phyloP scores from a whole-genome alignment of 2,113 vertebrate genomes.

The Entelurus aequoreus region DNA sequence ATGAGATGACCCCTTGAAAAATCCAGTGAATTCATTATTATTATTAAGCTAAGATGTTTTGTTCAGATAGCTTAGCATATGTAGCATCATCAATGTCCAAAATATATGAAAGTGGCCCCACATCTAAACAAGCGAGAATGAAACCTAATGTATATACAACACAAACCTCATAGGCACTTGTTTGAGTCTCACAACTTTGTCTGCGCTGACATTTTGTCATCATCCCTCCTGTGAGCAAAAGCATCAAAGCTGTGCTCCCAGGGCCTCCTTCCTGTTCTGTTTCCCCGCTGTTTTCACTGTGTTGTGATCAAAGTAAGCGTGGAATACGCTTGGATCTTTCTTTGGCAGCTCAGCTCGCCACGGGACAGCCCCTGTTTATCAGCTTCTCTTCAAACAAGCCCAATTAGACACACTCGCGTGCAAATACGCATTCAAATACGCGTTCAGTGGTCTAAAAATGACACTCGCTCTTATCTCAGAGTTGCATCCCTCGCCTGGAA shows the following conservation, averaged over 20 bases:
- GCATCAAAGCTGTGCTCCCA: constrained; percentile 50
- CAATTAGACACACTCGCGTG: constrained; percentile 12
- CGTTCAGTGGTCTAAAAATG: neutral
- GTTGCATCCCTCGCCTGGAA: neutral
- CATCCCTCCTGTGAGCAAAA: constrained; percentile 25
- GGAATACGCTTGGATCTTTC: constrained; percentile 42
- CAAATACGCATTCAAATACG: constrained; percentile 11
- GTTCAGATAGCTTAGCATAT: no score
- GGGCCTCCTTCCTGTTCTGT: constrained; percentile 25
- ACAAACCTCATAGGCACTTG: neutral
- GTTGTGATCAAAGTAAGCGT: constrained; percentile 54
- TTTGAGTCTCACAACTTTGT: constrained; percentile 20
- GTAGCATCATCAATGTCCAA: no score
- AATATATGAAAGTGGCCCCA: no score
- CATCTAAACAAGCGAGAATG: no score
- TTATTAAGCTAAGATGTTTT: no score
- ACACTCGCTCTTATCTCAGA: constrained; percentile 1
- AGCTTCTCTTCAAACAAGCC: constrained; percentile 44
- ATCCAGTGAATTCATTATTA: no score
- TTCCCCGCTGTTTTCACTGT: constrained; percentile 43
- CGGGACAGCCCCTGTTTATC: constrained; percentile 40
- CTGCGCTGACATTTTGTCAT: constrained; percentile 54
- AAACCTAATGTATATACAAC: neutral
- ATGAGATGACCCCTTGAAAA: no score
- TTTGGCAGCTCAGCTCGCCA: constrained; percentile 19